phyloP scores from a whole-genome alignment of 1,140 invertebrate species.

The Aradophagus sp. region DNA sequence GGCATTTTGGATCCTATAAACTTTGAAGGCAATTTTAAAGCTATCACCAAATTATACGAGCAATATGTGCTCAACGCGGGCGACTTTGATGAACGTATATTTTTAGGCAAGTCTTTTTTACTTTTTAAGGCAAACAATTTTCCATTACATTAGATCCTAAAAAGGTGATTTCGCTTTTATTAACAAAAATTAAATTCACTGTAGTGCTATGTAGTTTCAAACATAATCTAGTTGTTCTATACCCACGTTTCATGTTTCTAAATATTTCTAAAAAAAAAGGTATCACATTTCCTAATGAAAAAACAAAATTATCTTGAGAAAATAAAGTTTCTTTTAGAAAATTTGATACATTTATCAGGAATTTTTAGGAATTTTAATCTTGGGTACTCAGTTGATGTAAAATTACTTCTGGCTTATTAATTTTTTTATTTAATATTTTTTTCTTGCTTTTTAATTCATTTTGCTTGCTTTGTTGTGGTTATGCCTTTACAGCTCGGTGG shows the following conservation, averaged over 20 bases:
- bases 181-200: background rate
- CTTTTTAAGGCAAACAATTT: conserved; percentile 2
- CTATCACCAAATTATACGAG: conserved; percentile 91
- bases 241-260: too few relatives aligned
- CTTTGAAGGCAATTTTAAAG: conserved; percentile 89
- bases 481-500: conserved; percentile 68
- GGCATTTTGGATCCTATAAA: conserved; percentile 82
- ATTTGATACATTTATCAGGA: too few relatives aligned
- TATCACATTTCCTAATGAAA: too few relatives aligned
- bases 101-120: conserved; percentile 80
- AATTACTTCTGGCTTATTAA: conserved; percentile 1
- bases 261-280: too few relatives aligned
- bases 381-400: conserved; percentile 18
- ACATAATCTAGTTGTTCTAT: too few relatives aligned
- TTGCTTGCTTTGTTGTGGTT: conserved; percentile 64
- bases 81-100: conserved; percentile 97
- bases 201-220: too few relatives aligned
- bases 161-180: too few relatives aligned
- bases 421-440: conserved; percentile 40
- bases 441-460: conserved; percentile 63
- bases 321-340: too few relatives aligned
- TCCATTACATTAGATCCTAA: too few relatives aligned
- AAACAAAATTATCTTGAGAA: background rate
- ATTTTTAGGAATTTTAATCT: background rate
- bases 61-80: conserved; percentile 92